These are phyloP conservation scores for Thecocarcelia acutangulata DNA, from an alignment of 2,888 invertebrate species.

Conservation along the genomic window DNA sequence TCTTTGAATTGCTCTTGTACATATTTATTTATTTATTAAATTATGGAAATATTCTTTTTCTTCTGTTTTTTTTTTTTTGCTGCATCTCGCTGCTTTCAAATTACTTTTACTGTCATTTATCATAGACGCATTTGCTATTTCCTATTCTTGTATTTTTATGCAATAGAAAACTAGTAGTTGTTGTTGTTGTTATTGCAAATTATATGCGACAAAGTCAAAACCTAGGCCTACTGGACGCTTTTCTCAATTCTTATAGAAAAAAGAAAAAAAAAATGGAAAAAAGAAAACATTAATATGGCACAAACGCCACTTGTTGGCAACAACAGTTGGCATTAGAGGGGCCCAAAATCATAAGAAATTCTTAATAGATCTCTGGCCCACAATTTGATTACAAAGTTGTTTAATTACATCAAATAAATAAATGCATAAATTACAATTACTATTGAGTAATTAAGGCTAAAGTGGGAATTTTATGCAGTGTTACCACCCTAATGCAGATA, in stretches of 20 bases:
- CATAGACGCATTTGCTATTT: conserved; percentile 16
- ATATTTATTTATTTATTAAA: conserved; percentile 26
- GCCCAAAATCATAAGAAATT: neutral
- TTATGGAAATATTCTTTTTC: conserved; percentile 26
- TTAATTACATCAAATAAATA: neutral
- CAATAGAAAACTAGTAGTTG: conserved; percentile 51
- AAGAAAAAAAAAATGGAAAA: neutral
- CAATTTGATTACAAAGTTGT: neutral
- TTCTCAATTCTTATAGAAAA: conserved; percentile 39
- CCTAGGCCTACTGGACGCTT: conserved; percentile 73
- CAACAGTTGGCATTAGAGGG: conserved; percentile 22
- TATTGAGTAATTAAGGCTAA: neutral
- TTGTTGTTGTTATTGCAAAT: conserved; percentile 41
- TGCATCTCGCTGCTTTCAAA: conserved; percentile 6
- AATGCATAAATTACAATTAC: neutral
- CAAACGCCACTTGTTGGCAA: conserved; percentile 54
- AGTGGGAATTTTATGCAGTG: neutral
- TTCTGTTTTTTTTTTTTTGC: neutral
- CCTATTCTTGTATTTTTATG: conserved; percentile 32
- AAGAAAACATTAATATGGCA: conserved; percentile 9
- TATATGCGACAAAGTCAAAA: conserved; percentile 75
- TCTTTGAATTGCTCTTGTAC: neutral
- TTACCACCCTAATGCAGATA: conserved; percentile 29
- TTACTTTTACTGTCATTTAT: conserved; percentile 65
- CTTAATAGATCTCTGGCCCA: neutral